These are phyloP conservation scores for Oryzias celebensis DNA, from an alignment of 2,113 vertebrate species.

Conservation along the genomic window DNA sequence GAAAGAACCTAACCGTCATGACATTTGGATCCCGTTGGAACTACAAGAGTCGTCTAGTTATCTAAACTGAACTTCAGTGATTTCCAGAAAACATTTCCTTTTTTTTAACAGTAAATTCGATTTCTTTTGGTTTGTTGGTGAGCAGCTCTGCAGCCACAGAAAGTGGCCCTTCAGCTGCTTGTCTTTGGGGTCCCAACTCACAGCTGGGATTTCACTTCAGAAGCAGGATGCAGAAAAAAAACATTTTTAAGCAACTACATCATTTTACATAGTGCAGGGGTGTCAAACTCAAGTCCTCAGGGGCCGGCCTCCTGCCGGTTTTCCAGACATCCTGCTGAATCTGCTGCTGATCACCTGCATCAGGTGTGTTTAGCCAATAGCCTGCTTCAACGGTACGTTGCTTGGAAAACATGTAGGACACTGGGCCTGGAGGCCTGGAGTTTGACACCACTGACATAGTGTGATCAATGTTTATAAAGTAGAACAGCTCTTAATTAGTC, in stretches of 20 bases:
- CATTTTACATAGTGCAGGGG: constrained; percentile 18
- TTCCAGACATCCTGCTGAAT: no score
- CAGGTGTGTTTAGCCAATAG: no score
- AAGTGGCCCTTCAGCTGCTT: constrained; percentile 36
- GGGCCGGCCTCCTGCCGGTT: no score
- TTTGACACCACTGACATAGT: background rate
- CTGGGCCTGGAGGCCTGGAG: no score
- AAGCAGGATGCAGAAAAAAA: constrained; percentile 19
- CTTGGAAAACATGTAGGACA: no score
- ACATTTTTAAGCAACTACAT: constrained; percentile 21
- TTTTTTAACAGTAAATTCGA: constrained; percentile 12
- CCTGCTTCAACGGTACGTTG: no score
- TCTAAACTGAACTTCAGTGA: background rate
- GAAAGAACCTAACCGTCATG: no score
- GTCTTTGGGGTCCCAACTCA: constrained; percentile 27
- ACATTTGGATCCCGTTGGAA: no score
- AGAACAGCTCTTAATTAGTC: constrained; percentile 36
- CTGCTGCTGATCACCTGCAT: no score
- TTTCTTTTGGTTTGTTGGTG: constrained; percentile 43
- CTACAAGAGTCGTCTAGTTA: background rate
- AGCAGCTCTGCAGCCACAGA: constrained; percentile 24
- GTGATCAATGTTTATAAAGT: constrained; percentile 31
- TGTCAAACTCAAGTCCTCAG: no score
- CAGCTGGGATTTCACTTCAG: constrained; percentile 30
- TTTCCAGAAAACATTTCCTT: constrained; percentile 20